Base-by-base conservation (phyloP, 2,797 vertebrate species). In the Silurus aristotelis region DNA sequence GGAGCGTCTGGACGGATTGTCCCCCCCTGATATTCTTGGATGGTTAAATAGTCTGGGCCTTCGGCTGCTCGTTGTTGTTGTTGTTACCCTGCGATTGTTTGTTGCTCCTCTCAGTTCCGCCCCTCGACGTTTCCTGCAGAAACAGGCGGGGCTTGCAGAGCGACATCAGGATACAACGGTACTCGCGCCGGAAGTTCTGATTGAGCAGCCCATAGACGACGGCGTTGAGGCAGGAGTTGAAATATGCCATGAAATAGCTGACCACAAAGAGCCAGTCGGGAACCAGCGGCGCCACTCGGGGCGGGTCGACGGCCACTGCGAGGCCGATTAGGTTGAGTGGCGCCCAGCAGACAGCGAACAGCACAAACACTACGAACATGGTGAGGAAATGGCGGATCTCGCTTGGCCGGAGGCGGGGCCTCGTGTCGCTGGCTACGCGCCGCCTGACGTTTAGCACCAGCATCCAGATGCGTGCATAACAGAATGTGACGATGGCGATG, bases 211-310 rank as follows among this genome's bases (percentile, higher is more conserved):
- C 96, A 0, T 97, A 97, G 85, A 97, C 94, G 81, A 97, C 92
- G 84, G 97, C 96, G 3, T 97, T 97, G 93, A 97, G 96, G 94
- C 96, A 97, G 90, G 96, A 97, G 91, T 97, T 97, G 91, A 97
- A 97, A 89, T 97, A 97, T 78, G 96, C 96, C 95, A 97, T 96
- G 89, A 97, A 96, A 91, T 96, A 97, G 90, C 96, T 97, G 75
- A 95, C 88, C 63, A 97, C 94, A 55, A 97, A 97, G 48, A 97
- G 91, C 94, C 95, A 96, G 82, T 96, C 95, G 0, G 96, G 96
- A 86, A 98, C 93, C 87, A 90, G 93, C 31, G 96, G 95, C 1
- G 93, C 96, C 83, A 96, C 93, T 19, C 89, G 87, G 0, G 87
- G 89, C 1, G 96, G 96, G 87, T 95, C 88, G 1, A 97, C 94